A percentile compares a stretch with the other conserved stretches of the same genome.
Evolutionary conservation across 2,888 invertebrate species (phyloP).

Genomic region (Glaucopsyche alexis): DNA sequence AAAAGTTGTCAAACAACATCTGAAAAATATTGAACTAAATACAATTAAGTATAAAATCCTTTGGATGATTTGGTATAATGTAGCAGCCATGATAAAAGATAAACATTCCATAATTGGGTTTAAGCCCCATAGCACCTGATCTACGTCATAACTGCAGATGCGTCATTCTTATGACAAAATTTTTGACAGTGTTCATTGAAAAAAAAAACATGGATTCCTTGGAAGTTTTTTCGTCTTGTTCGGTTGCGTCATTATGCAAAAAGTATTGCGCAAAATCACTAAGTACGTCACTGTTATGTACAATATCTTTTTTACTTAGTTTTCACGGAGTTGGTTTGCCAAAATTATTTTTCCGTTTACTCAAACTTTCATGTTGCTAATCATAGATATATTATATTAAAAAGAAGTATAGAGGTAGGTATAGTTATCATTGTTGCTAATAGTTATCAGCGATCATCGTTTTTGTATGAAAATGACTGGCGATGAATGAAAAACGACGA

Average conservation of each 20-base stretch:
- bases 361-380: not conserved
- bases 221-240: slow-evolving; percentile 15
- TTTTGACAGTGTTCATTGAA: not conserved
- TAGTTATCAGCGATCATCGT: too few species aligned
- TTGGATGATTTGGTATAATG: not conserved
- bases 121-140: not conserved
- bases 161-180: slow-evolving; percentile 3
- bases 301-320: not conserved
- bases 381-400: too few species aligned
- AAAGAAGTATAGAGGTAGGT: too few species aligned
- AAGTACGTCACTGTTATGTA: not conserved
- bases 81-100: not conserved
- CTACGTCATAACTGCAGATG: slow-evolving; percentile 4
- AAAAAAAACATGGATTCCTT: not conserved
- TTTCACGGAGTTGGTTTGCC: not conserved
- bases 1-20: not conserved
- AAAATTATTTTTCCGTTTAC: not conserved
- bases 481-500: too few species aligned
- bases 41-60: not conserved
- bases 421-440: too few species aligned
- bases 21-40: not conserved
- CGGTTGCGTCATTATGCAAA: slow-evolving; percentile 24
- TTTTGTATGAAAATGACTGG: too few species aligned
- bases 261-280: not conserved
- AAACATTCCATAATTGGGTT: not conserved